phyloP scores from a whole-genome alignment of 2,888 invertebrate genomes.

The Ochlodes sylvanus region DNA sequence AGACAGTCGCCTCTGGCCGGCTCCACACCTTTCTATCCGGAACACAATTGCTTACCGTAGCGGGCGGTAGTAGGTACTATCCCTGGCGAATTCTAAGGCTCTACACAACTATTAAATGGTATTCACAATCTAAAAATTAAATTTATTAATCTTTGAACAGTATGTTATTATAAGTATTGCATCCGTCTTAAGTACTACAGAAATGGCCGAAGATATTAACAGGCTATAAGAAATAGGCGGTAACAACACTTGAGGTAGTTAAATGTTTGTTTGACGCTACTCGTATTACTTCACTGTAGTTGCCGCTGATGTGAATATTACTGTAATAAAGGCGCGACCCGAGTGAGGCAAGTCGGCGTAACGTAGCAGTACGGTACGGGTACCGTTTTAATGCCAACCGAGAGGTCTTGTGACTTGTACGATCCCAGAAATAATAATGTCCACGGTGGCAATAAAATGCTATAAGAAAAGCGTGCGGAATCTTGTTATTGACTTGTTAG shows the following conservation, averaged over 20 bases:
- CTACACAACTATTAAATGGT: too few species aligned
- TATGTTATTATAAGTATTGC: too few species aligned
- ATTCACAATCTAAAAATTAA: too few species aligned
- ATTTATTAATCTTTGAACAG: too few species aligned
- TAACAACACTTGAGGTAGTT: neutral
- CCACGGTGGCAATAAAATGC: neutral
- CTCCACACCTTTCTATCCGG: too few species aligned
- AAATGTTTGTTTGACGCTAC: constrained; percentile 7
- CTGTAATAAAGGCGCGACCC: constrained; percentile 26
- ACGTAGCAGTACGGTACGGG: constrained; percentile 54
- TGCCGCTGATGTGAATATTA: constrained; percentile 31
- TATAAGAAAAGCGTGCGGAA: neutral
- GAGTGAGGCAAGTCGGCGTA: constrained; percentile 37
- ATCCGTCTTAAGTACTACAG: neutral
- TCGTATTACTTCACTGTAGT: constrained; percentile 19
- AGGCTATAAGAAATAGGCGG: neutral
- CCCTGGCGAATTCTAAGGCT: too few species aligned
- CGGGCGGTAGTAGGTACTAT: too few species aligned
- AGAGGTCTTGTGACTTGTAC: constrained; percentile 45
- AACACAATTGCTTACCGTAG: too few species aligned
- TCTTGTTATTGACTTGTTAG: neutral
- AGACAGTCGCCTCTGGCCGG: too few species aligned
- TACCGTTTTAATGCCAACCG: constrained; percentile 65
- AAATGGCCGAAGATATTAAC: constrained; percentile 1
- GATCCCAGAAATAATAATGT: constrained; percentile 10